phyloP scores from a whole-genome alignment of 2,888 invertebrate species.

The Agrochola lychnidis region DNA sequence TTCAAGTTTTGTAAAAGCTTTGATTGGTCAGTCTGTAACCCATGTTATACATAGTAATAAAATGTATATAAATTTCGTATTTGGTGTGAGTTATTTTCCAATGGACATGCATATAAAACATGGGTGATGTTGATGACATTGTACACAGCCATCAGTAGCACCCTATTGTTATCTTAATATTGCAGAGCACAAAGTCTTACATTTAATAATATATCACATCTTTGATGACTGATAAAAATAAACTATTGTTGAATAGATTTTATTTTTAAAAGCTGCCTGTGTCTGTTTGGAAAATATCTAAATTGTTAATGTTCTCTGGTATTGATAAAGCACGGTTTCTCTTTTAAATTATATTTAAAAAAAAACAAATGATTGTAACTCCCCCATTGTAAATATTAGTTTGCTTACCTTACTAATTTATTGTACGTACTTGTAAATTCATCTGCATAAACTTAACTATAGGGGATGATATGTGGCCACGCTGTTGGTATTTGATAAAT shows the following conservation, averaged over 20 bases:
- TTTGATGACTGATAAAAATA: neutral
- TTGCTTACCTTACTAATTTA: slow-evolving; percentile 87
- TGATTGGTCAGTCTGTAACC: slow-evolving; percentile 79
- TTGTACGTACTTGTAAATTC: slow-evolving; percentile 82
- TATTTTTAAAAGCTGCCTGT: slow-evolving; percentile 46
- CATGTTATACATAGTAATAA: slow-evolving; percentile 69
- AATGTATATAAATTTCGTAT: slow-evolving; percentile 74
- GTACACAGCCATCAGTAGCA: slow-evolving; percentile 34
- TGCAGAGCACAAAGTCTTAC: slow-evolving; percentile 48
- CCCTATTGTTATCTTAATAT: slow-evolving; percentile 24
- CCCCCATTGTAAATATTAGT: slow-evolving; percentile 87
- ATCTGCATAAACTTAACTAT: slow-evolving; percentile 79
- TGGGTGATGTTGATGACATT: slow-evolving; percentile 38
- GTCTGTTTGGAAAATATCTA: slow-evolving; percentile 69
- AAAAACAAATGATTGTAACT: slow-evolving; percentile 57
- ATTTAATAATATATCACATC: slow-evolving; percentile 19
- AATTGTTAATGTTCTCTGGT: slow-evolving; percentile 66
- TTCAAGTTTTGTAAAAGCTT: slow-evolving; percentile 82
- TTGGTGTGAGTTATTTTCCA: slow-evolving; percentile 71
- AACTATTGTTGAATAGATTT: slow-evolving; percentile 16
- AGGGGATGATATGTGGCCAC: slow-evolving; percentile 82
- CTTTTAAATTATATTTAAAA: slow-evolving; percentile 53
- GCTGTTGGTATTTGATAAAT: slow-evolving; percentile 67
- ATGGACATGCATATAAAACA: slow-evolving; percentile 60
- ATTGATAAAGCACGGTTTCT: slow-evolving; percentile 64